These are phyloP conservation scores for Chlamydotis undulata DNA, from an alignment of 2,113 vertebrate genomes.

Conservation along the genomic window DNA sequence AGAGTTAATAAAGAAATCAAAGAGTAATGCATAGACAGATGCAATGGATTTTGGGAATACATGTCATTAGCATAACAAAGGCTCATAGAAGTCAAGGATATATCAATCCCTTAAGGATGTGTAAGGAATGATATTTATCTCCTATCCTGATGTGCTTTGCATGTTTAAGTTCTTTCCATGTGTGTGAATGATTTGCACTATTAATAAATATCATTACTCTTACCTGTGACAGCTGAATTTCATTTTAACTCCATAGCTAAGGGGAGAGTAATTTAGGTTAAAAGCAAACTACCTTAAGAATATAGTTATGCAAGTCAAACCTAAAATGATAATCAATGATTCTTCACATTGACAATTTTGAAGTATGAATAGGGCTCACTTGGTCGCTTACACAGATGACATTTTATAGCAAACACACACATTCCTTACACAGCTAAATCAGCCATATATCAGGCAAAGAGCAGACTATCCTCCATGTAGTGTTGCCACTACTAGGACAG, in stretches of 20 bases:
- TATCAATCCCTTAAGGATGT: conserved; percentile 1
- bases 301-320: background rate
- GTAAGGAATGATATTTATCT: background rate
- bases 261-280: background rate
- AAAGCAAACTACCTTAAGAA: background rate
- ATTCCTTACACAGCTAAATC: background rate
- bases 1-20: conserved; percentile 54
- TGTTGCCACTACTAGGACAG: background rate
- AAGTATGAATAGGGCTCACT: background rate
- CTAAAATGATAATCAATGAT: background rate
- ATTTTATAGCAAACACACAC: background rate
- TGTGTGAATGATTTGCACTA: background rate
- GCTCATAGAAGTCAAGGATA: conserved; percentile 7
- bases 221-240: conserved; percentile 21
- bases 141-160: background rate
- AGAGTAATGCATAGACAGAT: background rate
- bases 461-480: background rate
- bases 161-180: background rate
- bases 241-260: background rate
- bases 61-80: conserved; percentile 48
- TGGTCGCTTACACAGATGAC: background rate
- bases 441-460: background rate
- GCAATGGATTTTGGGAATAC: background rate
- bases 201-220: conserved; percentile 26
- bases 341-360: background rate